These are phyloP conservation scores for Tricholauxania praeusta DNA, from an alignment of 2,888 invertebrate species.

Conservation along the genomic window DNA sequence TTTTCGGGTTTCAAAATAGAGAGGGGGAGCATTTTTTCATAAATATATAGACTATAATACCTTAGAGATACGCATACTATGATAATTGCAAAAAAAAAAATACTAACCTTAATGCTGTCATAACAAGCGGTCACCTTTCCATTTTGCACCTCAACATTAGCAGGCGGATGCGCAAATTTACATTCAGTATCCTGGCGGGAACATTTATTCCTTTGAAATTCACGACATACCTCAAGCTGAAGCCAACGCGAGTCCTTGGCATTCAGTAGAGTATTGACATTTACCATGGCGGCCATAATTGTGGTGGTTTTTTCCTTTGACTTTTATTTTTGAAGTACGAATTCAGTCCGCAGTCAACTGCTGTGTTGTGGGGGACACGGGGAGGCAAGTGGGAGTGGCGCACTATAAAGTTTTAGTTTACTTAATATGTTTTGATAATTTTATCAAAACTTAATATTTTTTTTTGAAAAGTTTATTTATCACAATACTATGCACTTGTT, in stretches of 20 bases:
- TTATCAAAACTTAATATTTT: too few relatives aligned
- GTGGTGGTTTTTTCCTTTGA: conserved; percentile 41
- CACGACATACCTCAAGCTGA: conserved; percentile 98
- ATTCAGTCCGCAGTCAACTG: background rate
- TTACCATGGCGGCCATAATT: conserved; percentile 87
- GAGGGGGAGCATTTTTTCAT: background rate
- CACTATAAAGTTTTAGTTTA: too few relatives aligned
- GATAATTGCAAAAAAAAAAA: conserved; percentile 37
- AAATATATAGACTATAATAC: background rate
- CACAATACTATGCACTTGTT: conserved; percentile 44
- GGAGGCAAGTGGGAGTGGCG: background rate
- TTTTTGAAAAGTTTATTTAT: background rate
- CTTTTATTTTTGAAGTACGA: conserved; percentile 39
- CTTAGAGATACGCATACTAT: conserved; percentile 28
- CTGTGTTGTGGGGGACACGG: background rate
- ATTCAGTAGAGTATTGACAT: conserved; percentile 96
- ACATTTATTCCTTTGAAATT: conserved; percentile 99
- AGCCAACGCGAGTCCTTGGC: conserved; percentile 99
- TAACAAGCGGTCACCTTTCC: conserved; percentile 99
- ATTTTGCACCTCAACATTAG: conserved; percentile 99
- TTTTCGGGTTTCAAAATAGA: background rate
- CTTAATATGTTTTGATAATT: too few relatives aligned
- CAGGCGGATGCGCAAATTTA: conserved; percentile 99
- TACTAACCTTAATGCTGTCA: conserved; percentile 99
- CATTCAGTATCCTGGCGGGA: conserved; percentile 99